These are phyloP conservation scores for Edolisoma coerulescens DNA, from an alignment of 2,113 vertebrate genomes.

Conservation along the genomic window DNA sequence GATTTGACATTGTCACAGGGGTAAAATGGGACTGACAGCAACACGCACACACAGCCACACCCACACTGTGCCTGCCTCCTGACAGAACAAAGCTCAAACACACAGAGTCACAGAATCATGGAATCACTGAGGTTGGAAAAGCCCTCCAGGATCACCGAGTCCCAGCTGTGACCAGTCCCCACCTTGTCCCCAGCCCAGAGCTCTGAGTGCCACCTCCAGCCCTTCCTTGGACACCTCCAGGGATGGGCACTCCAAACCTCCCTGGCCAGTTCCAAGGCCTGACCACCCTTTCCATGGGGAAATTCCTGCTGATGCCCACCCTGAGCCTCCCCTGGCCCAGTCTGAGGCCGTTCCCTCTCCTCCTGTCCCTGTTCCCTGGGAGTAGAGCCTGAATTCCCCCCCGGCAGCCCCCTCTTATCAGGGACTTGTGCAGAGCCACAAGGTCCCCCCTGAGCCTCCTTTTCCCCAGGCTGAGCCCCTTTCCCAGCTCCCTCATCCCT, in stretches of 20 bases:
- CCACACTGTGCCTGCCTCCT: neutral
- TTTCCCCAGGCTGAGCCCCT: neutral
- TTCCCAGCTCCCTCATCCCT: neutral
- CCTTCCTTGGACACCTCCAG: neutral
- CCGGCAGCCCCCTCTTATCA: neutral
- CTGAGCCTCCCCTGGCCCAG: neutral
- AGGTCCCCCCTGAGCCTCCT: neutral
- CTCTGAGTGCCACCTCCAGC: neutral
- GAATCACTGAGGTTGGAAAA: neutral
- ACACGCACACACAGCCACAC: too few relatives aligned
- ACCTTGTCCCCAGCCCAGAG: neutral
- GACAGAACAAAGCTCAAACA: neutral
- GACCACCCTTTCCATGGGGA: rapidly evolving
- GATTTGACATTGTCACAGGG: neutral
- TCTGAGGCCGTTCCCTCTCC: neutral
- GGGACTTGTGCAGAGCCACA: neutral
- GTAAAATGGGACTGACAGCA: neutral
- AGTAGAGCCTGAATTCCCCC: neutral
- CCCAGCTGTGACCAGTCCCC: rapidly evolving
- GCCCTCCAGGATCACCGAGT: rapidly evolving
- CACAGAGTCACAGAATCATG: neutral
- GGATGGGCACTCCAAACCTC: neutral
- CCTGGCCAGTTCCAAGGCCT: neutral
- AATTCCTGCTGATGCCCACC: neutral
- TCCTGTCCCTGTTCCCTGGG: neutral